These are phyloP conservation scores for Equus quagga DNA, from an alignment of 2,113 vertebrate genomes.

Conservation along the genomic window DNA sequence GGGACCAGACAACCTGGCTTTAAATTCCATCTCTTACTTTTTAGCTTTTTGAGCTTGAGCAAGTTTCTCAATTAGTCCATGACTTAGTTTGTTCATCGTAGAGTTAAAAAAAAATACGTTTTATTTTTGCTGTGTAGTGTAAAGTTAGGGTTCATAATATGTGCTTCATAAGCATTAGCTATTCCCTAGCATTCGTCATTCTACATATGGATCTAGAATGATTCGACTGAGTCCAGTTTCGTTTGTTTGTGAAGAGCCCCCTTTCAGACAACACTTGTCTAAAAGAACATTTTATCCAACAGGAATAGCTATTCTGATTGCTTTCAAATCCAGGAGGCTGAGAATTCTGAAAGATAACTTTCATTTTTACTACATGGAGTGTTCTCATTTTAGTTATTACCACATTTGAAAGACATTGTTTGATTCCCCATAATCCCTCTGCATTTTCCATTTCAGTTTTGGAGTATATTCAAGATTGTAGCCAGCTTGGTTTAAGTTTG, in stretches of 20 bases:
- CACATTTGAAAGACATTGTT: constrained; percentile 80
- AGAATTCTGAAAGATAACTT: constrained; percentile 82
- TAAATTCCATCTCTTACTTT: neutral
- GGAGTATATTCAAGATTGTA: constrained; percentile 76
- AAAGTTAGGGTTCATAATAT: neutral
- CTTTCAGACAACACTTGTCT: neutral
- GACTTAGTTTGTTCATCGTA: neutral
- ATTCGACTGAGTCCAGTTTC: neutral
- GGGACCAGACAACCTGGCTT: neutral
- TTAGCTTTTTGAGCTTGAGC: neutral
- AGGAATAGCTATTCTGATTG: constrained; percentile 61
- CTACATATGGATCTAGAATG: neutral
- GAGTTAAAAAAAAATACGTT: neutral
- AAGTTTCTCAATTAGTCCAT: neutral
- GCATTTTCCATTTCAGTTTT: constrained; percentile 79
- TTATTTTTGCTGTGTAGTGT: neutral
- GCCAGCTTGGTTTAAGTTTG: constrained; percentile 64
- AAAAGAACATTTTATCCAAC: constrained; percentile 14
- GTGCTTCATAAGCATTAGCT: neutral
- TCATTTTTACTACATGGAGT: constrained; percentile 75
- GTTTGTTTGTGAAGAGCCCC: neutral
- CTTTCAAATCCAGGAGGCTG: constrained; percentile 70
- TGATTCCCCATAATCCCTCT: constrained; percentile 78
- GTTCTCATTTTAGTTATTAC: constrained; percentile 78
- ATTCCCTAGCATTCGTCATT: neutral